phyloP scores from a whole-genome alignment of 2,888 invertebrate genomes.

The Trileptium ribeirensis region DNA sequence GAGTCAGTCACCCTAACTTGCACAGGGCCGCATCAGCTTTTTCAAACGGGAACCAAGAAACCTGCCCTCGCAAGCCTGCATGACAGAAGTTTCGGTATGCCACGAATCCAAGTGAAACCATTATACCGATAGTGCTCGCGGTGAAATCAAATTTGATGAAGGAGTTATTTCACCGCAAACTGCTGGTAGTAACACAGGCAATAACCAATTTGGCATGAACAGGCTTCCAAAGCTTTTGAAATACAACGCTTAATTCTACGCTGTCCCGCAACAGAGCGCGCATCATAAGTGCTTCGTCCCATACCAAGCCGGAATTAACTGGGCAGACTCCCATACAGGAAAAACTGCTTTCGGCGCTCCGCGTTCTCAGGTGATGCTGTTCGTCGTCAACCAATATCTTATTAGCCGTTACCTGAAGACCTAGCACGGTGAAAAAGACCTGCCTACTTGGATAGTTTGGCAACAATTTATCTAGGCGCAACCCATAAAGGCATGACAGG shows the following conservation, averaged over 20 bases:
- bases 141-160: slow-evolving; percentile 51
- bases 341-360: slow-evolving; percentile 58
- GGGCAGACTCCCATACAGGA: slow-evolving; percentile 57
- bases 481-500: slow-evolving; percentile 50
- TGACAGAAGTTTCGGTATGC: slow-evolving; percentile 45
- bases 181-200: slow-evolving; percentile 49
- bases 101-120: slow-evolving; percentile 49
- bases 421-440: slow-evolving; percentile 47
- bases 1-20: slow-evolving; percentile 48
- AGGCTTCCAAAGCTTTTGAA: slow-evolving; percentile 11
- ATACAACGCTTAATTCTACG: neutral
- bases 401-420: slow-evolving; percentile 47
- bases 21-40: too few species aligned
- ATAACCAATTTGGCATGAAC: slow-evolving; percentile 21
- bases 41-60: slow-evolving; percentile 48
- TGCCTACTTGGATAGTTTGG: slow-evolving; percentile 50
- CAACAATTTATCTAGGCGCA: slow-evolving; percentile 46
- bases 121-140: slow-evolving; percentile 39
- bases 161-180: slow-evolving; percentile 46
- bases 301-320: slow-evolving; percentile 58
- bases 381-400: slow-evolving; percentile 48
- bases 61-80: slow-evolving; percentile 47
- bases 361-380: slow-evolving; percentile 48
- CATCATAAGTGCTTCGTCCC: slow-evolving; percentile 53
- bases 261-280: slow-evolving; percentile 31